A percentile compares a stretch with the other conserved stretches of the same genome.
Conservation (phyloP, 2,797 vertebrate species). For the Anguilla anguilla region DNA sequence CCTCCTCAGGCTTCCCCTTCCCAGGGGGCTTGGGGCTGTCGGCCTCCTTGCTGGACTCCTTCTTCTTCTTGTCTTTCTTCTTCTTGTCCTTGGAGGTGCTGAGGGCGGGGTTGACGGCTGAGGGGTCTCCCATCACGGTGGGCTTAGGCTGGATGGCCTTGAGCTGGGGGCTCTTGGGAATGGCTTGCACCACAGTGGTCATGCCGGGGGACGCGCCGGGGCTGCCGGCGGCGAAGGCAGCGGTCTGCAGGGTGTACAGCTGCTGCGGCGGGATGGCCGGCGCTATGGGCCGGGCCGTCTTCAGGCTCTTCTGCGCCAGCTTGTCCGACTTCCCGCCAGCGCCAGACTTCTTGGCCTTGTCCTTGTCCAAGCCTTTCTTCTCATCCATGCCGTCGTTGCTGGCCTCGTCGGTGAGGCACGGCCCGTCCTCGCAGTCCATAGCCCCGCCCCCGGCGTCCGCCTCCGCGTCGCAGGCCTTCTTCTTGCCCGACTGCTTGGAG, state of each 20-base stretch:
- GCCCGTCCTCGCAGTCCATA: slow-evolving; percentile 92
- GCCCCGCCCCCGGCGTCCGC: slow-evolving; percentile 81
- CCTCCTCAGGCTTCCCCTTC: slow-evolving; percentile 87
- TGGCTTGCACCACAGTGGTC: slow-evolving; percentile 85
- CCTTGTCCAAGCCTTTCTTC: slow-evolving; percentile 81
- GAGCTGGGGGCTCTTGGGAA: slow-evolving; percentile 91
- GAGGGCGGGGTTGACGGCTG: slow-evolving; percentile 75
- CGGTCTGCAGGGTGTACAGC: slow-evolving; percentile 82
- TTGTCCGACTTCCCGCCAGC: slow-evolving; percentile 84
- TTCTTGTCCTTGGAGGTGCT: slow-evolving; percentile 92
- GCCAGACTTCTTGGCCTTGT: slow-evolving; percentile 87
- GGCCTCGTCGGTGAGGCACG: slow-evolving; percentile 86
- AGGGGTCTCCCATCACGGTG: slow-evolving; percentile 84
- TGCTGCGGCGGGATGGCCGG: slow-evolving; percentile 85
- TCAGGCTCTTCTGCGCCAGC: slow-evolving; percentile 87
- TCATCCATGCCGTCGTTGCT: slow-evolving; percentile 95
- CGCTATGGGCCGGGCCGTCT: slow-evolving; percentile 87
- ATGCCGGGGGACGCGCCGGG: slow-evolving; percentile 81
- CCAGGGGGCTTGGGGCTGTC: slow-evolving; percentile 85
- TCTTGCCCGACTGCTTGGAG: slow-evolving; percentile 88
- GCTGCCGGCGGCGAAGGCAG: slow-evolving; percentile 84
- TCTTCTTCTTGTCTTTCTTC: slow-evolving; percentile 97
- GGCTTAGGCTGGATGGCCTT: slow-evolving; percentile 91
- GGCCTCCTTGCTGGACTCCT: slow-evolving; percentile 83
- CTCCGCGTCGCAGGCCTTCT: slow-evolving; percentile 87